Percentiles rank a stretch among this genome's conserved stretches.
Conservation (phyloP, 2,113 vertebrate genomes). For the Psammodynastes pulverulentus region DNA sequence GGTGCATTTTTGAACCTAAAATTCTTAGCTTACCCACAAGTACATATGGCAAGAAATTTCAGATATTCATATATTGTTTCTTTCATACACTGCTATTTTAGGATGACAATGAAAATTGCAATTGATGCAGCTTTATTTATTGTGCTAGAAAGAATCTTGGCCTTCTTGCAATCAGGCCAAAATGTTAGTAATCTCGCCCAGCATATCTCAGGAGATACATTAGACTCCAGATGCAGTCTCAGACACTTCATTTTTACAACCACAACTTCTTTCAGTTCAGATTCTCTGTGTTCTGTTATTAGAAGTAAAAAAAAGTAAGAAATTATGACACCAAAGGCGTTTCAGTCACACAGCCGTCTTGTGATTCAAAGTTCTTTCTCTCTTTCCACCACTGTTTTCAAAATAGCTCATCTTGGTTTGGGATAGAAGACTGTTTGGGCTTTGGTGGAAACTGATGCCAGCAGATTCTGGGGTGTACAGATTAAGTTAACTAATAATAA, state of each 20-base stretch:
- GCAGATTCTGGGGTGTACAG: background rate
- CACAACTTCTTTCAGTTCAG: background rate
- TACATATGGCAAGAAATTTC: background rate
- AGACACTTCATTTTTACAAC: background rate
- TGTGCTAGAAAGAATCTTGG: background rate
- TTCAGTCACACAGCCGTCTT: background rate
- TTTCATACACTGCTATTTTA: background rate
- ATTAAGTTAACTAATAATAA: constrained; percentile 2
- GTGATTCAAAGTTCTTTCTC: background rate
- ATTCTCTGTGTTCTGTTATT: background rate
- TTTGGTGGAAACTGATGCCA: background rate
- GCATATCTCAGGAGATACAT: background rate
- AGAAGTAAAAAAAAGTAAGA: background rate
- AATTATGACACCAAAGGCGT: background rate
- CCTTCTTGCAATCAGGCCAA: background rate
- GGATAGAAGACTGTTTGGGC: background rate
- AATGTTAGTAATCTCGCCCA: background rate
- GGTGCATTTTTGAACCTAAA: background rate
- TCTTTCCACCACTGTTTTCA: background rate
- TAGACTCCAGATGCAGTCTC: background rate
- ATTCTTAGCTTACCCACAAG: background rate
- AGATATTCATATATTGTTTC: background rate
- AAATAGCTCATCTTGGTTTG: constrained; percentile 17
- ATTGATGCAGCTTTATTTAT: background rate
- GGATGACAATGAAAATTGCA: background rate